Base-by-base conservation (phyloP, 2,888 invertebrate species). In the Amphimallon solstitiale region DNA sequence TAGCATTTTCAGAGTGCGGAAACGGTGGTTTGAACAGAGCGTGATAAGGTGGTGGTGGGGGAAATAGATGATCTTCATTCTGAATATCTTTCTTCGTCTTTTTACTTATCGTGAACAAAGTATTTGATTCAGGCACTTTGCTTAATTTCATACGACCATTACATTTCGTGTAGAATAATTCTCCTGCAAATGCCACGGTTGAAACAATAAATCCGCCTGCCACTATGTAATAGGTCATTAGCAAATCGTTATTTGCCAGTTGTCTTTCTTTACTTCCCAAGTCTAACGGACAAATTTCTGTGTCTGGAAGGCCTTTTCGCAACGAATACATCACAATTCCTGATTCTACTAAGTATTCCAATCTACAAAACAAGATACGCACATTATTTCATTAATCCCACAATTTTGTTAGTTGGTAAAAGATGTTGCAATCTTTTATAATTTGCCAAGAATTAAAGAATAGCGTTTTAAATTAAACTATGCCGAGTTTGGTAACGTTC, bases 141-240 rank as follows among this genome's bases (percentile, higher is more conserved):
- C 10, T 19, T 4, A 43, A 59, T 51, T 65, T 21, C 1, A 37
- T 52, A 9, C 38, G 34, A 4, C 40, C 38, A 10, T 17, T 61
- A 19, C 63, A 63, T 49, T 59, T 59, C 6, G 37, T 60, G 19
- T 34, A 65, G 35, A 67, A 40, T 37, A 91, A 81, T 84, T 94
- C 94, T 5, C 86, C 84, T 29, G 87, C 77, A 75, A 94, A 93
- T 0, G 90, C 85, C 0, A 88, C 83, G 1, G 86, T 75, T 0
- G 92, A 88, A 0, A 90, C 85, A 0, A 84, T 83, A 62, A 93
- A 87, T 0, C 94, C 94, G 0, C 86, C 83, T 0, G 87, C 82
- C 78, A 93, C 91, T 1, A 94, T 90, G 71, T 89, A 84, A 75
- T 94, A 95, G 0, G 94, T 94, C 85, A 93, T 90, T 73, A 87